Conservation (phyloP, 2,888 invertebrate species). For the Cryptocephalus moraei region DNA sequence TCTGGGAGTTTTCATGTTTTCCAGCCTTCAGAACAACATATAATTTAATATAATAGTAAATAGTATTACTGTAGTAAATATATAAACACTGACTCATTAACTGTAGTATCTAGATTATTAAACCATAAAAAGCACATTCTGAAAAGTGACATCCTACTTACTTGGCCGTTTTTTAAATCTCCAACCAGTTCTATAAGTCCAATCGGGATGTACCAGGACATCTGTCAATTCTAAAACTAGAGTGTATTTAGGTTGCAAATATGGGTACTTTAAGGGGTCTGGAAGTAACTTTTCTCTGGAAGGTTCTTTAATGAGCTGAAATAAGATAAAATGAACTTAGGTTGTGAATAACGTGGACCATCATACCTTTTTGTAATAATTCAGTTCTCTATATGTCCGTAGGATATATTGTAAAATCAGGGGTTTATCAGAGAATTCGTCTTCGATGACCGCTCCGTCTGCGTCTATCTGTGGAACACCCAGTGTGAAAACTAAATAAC, state of each 20-base stretch:
- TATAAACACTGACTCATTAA: too few species aligned
- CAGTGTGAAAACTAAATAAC: constrained; percentile 56
- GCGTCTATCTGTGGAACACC: constrained; percentile 65
- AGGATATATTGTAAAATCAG: constrained; percentile 57
- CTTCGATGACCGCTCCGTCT: constrained; percentile 61
- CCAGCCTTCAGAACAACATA: too few species aligned
- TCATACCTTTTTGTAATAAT: constrained; percentile 30
- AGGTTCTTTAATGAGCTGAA: constrained; percentile 82
- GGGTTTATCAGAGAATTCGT: constrained; percentile 63
- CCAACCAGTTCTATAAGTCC: constrained; percentile 98
- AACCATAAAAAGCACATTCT: too few species aligned
- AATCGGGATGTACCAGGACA: constrained; percentile 93
- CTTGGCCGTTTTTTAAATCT: constrained; percentile 96
- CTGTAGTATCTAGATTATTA: too few species aligned
- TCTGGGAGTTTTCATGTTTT: too few species aligned
- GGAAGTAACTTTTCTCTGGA: constrained; percentile 89
- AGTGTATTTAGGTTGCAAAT: constrained; percentile 94
- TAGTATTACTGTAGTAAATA: too few species aligned
- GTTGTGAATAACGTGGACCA: not conserved
- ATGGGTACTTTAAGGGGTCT: constrained; percentile 83
- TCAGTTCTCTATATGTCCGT: constrained; percentile 43
- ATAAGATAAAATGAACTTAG: not conserved
- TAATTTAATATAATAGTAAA: too few species aligned
- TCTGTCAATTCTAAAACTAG: constrained; percentile 93
- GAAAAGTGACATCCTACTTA: constrained; percentile 1